Conservation (phyloP, 2,888 invertebrate species). For the Cosmia trapezina region DNA sequence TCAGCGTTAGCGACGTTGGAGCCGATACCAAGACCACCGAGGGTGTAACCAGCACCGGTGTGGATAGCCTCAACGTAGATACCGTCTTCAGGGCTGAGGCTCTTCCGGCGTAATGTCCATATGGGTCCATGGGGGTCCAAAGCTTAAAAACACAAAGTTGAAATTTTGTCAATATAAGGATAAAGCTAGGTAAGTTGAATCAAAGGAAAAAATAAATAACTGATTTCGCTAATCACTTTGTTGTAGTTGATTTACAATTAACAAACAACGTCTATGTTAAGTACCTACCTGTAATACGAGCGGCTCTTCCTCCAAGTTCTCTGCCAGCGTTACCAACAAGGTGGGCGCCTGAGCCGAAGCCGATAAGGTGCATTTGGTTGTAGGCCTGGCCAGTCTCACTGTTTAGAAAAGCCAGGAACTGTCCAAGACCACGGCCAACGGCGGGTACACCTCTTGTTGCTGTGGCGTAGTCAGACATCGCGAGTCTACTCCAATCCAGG, state of each 20-base stretch:
- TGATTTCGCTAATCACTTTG: neutral
- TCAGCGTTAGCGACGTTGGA: conserved; percentile 86
- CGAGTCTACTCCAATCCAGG: conserved; percentile 78
- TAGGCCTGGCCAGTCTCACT: conserved; percentile 68
- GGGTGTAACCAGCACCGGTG: conserved; percentile 65
- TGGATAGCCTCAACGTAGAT: conserved; percentile 78
- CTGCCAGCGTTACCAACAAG: conserved; percentile 80
- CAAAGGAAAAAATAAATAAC: neutral
- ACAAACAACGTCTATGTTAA: neutral
- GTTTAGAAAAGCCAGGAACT: conserved; percentile 76
- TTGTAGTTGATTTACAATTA: neutral
- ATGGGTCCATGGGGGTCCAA: conserved; percentile 63
- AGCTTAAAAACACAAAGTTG: neutral
- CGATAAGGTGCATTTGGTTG: conserved; percentile 78
- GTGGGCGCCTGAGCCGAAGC: conserved; percentile 85
- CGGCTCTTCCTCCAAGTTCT: conserved; percentile 70
- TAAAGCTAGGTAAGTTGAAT: neutral
- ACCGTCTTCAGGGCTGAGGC: conserved; percentile 76
- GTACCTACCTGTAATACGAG: conserved; percentile 80
- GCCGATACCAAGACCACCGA: conserved; percentile 83
- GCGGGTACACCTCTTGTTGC: conserved; percentile 75
- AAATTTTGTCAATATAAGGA: neutral
- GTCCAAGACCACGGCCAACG: conserved; percentile 76
- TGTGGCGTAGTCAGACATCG: conserved; percentile 68
- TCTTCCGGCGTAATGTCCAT: too few relatives aligned